Evolutionary conservation across 2,888 invertebrate species (phyloP), one percentile per base, ranked within the genome.

Genomic region (Cephus pulcher): DNA sequence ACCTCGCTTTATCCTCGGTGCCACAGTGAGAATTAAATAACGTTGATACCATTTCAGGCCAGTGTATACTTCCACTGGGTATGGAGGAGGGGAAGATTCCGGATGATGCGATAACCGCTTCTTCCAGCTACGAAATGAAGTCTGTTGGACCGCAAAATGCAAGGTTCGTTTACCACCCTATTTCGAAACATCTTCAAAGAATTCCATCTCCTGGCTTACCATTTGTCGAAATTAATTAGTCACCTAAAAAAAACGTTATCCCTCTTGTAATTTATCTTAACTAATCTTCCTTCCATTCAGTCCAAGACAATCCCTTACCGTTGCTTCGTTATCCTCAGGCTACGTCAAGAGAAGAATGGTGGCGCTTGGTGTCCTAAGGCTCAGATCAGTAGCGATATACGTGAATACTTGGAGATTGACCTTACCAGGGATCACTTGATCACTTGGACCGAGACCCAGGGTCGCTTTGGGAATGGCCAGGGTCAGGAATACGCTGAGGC

Each of bases 331-430:
- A 84, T 83, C 92, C 91, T 73, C 93, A 98, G 98, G 90, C 95
- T 98, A 84, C 94, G 97, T 12, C 95, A 96, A 76, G 98, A 98
- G 89, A 95, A 95, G 85, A 96, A 96, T 82, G 97, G 97, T 1
- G 98, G 98, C 0, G 98, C 98, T 0, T 98, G 98, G 98, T 98
- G 98, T 92, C 98, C 98, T 12, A 95, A 96, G 88, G 95, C 95
- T 1, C 95, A 96, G 88, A 96, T 97, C 85, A 94, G 95, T 84
- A 94, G 95, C 77, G 94, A 94, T 78, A 95, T 96, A 79, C 94
- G 96, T 23, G 97, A 98, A 90, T 98, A 95, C 91, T 93, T 98
- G 75, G 97, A 98, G 91, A 94, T 97, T 76, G 95, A 97, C 89
- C 93, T 98, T 73, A 94, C 93, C 33, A 93, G 93, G 79, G 94